Base-by-base conservation (phyloP, 2,888 invertebrate species). In the Cacoxenus indagator region DNA sequence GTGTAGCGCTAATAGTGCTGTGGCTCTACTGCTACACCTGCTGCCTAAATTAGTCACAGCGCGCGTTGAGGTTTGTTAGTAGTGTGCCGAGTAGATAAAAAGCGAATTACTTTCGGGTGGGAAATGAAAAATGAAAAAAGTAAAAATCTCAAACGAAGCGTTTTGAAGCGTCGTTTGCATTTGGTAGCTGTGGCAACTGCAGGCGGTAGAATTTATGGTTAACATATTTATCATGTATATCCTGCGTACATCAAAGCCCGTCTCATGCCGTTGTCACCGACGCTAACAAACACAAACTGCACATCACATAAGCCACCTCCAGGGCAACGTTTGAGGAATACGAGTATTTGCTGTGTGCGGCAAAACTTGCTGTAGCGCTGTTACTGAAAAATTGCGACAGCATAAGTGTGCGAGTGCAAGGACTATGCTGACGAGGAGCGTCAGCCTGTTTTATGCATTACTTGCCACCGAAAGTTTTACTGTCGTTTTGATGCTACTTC, bases 341-440 rank as follows among this genome's bases (percentile, higher is more conserved):
- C n/a, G n/a, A n/a, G n/a, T n/a, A n/a, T n/a, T 54, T 54, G 54
- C 54, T 26, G 8, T 54, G 24, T 19, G 54, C 14, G 37, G 26
- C 54, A 54, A 19, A n/a, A 48, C 14, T 57, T 57, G n/a, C n/a
- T n/a, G n/a, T n/a, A n/a, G 45, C 22, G 45, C n/a, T 62, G 17
- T 14, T 19, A 62, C n/a, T 62, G 61, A 45, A 62, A 62, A 62
- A 62, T 55, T 9, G 26, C 45, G 37, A 14, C 61, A 62, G 61
- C 24, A 62, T 22, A 24, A n/a, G 22, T 62, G 22, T 43, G 61
- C n/a, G 37, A 43, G n/a, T 62, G 61, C 22, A 24, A 43, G 37
- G n/a, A 19, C 27, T 51, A 22, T 43, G 43, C n/a, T 14, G 43
- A 43, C 48, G 5, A 37, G 37, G 14, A 8, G 37, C 37, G 14